Evolutionary conservation across 2,888 invertebrate species (phyloP).

Genomic region (Eueremaeus valkanovi): DNA sequence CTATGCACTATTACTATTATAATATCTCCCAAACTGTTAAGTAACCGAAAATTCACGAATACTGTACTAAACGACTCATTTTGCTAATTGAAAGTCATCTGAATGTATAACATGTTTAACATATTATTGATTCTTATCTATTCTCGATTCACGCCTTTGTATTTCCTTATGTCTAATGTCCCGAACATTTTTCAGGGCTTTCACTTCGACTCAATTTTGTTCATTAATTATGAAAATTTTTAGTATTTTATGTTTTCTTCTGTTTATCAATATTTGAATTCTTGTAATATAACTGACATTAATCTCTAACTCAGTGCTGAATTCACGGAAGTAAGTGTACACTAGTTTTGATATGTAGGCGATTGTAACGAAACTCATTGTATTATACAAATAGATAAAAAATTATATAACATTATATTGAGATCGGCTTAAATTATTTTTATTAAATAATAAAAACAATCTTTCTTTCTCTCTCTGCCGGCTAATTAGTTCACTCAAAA

Average conservation of each 20-base stretch:
- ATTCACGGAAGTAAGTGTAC: not conserved
- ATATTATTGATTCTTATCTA: not conserved
- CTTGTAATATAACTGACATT: not conserved
- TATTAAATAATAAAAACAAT: not conserved
- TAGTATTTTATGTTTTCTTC: not conserved
- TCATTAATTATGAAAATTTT: not conserved
- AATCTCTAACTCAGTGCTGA: not conserved
- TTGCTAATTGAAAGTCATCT: too few species aligned
- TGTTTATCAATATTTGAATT: too few species aligned
- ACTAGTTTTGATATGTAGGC: constrained; percentile 14
- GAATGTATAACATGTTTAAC: not conserved
- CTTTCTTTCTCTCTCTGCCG: too few species aligned
- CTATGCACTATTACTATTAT: too few species aligned
- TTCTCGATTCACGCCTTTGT: too few species aligned
- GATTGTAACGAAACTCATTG: not conserved
- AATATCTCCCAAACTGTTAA: not conserved
- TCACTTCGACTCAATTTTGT: not conserved
- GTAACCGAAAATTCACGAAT: too few species aligned
- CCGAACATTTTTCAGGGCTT: not conserved
- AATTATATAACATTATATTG: too few species aligned
- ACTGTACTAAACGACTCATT: too few species aligned
- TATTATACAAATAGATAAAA: constrained; percentile 5
- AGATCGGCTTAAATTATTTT: not conserved
- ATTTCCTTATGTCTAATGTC: not conserved
- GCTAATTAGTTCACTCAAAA: too few species aligned